phyloP scores from a whole-genome alignment of 2,113 vertebrate species.

The Apteryx mantelli region DNA sequence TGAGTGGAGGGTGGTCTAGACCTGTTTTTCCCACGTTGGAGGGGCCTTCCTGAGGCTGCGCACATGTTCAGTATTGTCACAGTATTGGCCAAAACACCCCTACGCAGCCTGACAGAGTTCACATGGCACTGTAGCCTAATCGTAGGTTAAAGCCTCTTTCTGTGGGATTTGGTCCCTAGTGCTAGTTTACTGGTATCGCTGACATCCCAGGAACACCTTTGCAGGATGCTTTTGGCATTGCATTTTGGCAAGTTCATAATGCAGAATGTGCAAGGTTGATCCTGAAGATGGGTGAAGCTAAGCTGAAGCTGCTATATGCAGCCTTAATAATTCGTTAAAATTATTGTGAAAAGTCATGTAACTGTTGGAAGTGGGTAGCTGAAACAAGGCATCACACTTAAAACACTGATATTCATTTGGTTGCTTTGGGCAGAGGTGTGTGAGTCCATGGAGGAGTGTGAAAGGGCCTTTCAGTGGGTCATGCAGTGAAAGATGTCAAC shows the following conservation, averaged over 20 bases:
- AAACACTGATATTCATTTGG: neutral
- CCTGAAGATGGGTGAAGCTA: neutral
- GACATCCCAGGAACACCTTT: neutral
- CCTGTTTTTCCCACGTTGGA: neutral
- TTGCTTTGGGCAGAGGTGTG: neutral
- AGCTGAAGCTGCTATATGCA: neutral
- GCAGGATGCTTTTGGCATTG: neutral
- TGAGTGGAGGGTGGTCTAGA: neutral
- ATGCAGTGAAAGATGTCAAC: neutral
- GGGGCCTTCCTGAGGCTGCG: neutral
- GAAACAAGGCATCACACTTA: neutral
- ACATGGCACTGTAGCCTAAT: constrained; percentile 25
- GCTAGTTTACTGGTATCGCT: constrained; percentile 33
- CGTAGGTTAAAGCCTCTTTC: constrained; percentile 3
- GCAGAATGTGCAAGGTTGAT: neutral
- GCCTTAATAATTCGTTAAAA: neutral
- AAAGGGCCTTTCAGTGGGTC: neutral
- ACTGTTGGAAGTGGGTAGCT: neutral
- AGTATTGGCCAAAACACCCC: neutral
- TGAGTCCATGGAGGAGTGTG: neutral
- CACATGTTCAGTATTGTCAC: neutral
- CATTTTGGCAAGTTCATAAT: neutral
- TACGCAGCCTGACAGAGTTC: constrained; percentile 10
- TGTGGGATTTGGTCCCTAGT: constrained; percentile 28
- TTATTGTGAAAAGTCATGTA: neutral